A percentile compares a stretch with the other conserved stretches of the same genome.
These are phyloP conservation scores for Calycopis cecrops DNA, from an alignment of 1,140 invertebrate genomes.

Conservation along the genomic window DNA sequence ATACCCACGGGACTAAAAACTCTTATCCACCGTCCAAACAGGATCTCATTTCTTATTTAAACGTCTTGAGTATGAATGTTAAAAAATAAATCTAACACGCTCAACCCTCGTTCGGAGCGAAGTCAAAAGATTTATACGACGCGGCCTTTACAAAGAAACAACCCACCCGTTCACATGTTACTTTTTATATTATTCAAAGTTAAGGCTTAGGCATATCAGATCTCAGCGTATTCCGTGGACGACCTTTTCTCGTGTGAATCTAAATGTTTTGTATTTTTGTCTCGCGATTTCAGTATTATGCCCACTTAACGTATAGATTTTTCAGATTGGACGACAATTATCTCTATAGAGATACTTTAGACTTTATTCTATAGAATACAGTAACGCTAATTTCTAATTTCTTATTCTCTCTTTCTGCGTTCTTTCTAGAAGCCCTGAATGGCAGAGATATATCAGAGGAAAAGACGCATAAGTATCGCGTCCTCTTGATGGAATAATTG, in stretches of 20 bases:
- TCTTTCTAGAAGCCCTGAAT: too few relatives aligned
- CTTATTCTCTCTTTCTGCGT: too few relatives aligned
- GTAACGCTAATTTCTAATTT: too few relatives aligned
- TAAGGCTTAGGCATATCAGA: conserved; percentile 27
- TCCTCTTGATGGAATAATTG: too few relatives aligned
- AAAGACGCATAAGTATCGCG: too few relatives aligned
- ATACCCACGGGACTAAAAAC: not conserved
- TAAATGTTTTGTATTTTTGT: not conserved
- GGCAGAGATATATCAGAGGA: too few relatives aligned
- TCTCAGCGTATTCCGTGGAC: conserved; percentile 17
- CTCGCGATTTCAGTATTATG: not conserved
- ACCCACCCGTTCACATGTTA: conserved; percentile 20
- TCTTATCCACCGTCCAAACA: conserved; percentile 1
- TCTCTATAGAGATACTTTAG: too few relatives aligned
- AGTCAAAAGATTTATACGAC: conserved; percentile 26
- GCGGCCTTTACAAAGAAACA: conserved; percentile 23
- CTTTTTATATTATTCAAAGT: conserved; percentile 33
- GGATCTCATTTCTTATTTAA: conserved; percentile 10
- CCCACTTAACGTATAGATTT: too few relatives aligned
- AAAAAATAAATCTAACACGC: conserved; percentile 16
- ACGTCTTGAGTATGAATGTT: conserved; percentile 14
- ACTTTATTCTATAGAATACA: too few relatives aligned
- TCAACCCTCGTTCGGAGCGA: conserved; percentile 11
- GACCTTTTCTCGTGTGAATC: too few relatives aligned
- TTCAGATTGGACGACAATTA: too few relatives aligned